Evolutionary conservation across 2,797 vertebrate genomes (phyloP).

Genomic region (Rhincodon typus): DNA sequence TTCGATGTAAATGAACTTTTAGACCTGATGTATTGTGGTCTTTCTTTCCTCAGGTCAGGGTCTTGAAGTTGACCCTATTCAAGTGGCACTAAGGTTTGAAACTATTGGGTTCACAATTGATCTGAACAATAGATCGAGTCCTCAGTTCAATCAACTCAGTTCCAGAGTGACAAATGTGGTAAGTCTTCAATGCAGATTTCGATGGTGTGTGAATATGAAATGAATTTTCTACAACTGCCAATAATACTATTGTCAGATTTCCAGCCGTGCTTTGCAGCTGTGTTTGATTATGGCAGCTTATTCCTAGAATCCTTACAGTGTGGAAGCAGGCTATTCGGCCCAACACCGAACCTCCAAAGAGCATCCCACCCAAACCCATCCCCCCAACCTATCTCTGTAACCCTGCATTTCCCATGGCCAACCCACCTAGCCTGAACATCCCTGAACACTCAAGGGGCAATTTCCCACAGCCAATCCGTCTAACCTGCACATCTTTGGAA

Average conservation of each 20-base stretch:
- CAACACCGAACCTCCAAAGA: too few species aligned
- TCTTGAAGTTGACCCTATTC: fast-evolving
- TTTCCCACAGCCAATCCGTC: too few species aligned
- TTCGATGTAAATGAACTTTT: not conserved
- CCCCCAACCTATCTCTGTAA: too few species aligned
- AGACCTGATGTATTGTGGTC: not conserved
- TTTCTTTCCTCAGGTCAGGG: not conserved
- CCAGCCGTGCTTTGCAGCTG: not conserved
- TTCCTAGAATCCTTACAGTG: too few species aligned
- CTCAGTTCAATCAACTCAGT: conserved; percentile 16
- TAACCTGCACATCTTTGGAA: too few species aligned
- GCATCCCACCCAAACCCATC: too few species aligned
- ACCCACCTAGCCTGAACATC: too few species aligned
- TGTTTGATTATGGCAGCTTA: not conserved
- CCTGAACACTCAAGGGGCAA: too few species aligned
- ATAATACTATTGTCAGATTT: not conserved
- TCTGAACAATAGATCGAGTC: conserved; percentile 39
- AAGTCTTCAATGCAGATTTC: not conserved
- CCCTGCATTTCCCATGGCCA: too few species aligned
- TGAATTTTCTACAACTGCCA: not conserved
- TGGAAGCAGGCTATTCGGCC: too few species aligned
- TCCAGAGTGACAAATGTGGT: conserved; percentile 27
- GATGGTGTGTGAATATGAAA: not conserved
- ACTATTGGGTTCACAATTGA: not conserved
- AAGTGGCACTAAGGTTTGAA: conserved; percentile 37